phyloP scores from a whole-genome alignment of 2,113 vertebrate species.

The Sapayoa aenigma region DNA sequence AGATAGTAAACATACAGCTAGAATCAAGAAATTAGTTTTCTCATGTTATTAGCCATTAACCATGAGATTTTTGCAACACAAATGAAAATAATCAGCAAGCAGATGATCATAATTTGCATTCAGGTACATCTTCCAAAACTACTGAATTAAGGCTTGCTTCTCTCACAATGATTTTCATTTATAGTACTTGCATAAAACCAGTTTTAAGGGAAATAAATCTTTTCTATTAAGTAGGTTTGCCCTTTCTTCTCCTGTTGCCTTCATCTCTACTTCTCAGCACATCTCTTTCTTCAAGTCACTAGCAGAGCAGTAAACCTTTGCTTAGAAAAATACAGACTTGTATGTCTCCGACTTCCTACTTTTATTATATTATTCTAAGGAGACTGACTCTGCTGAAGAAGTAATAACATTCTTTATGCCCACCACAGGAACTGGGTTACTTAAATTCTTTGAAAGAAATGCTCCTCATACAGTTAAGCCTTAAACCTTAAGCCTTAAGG shows the following conservation, averaged over 20 bases:
- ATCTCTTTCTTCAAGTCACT: not conserved
- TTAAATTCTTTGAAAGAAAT: not conserved
- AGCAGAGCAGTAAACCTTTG: not conserved
- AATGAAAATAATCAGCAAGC: not conserved
- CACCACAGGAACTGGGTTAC: not conserved
- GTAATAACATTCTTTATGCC: not conserved
- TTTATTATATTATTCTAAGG: not conserved
- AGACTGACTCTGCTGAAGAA: not conserved
- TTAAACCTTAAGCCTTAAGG: not conserved
- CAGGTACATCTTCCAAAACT: not conserved
- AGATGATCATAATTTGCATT: slow-evolving; percentile 5
- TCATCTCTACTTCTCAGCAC: not conserved
- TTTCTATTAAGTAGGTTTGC: not conserved
- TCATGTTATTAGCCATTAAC: not conserved
- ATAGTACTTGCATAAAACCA: not conserved
- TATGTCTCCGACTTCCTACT: not conserved
- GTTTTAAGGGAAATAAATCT: not conserved
- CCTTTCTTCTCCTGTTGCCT: not conserved
- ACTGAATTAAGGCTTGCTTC: not conserved
- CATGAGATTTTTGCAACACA: slow-evolving; percentile 4
- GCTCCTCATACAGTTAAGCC: not conserved
- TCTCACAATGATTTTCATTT: not conserved
- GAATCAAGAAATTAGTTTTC: not conserved
- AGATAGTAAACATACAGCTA: not conserved
- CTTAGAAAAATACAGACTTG: not conserved